phyloP scores from a whole-genome alignment of 2,888 invertebrate genomes.

The Pyrgus malvae region DNA sequence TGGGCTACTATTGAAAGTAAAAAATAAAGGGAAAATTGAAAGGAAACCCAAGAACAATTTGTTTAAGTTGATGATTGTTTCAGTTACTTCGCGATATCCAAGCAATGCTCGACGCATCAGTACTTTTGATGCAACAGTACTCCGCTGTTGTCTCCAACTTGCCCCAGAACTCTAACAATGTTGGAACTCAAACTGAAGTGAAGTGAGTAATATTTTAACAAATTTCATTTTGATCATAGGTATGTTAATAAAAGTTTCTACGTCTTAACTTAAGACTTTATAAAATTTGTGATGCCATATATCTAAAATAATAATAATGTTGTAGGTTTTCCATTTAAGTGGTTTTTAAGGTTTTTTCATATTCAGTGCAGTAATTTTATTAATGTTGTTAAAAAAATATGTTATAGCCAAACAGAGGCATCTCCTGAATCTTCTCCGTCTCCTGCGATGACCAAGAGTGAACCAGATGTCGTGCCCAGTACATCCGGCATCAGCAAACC shows the following conservation, averaged over 20 bases:
- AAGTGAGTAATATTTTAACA: constrained; percentile 43
- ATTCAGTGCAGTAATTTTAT: too few species aligned
- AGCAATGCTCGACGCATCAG: constrained; percentile 95
- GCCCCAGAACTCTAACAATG: constrained; percentile 67
- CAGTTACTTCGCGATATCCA: constrained; percentile 91
- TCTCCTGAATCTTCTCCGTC: constrained; percentile 37
- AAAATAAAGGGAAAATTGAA: too few species aligned
- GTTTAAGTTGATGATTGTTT: constrained; percentile 1
- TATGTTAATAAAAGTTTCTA: too few species aligned
- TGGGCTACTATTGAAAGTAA: too few species aligned
- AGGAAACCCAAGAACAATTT: too few species aligned
- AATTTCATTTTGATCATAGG: too few species aligned
- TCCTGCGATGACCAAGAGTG: constrained; percentile 47
- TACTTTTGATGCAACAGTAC: constrained; percentile 97
- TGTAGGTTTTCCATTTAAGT: too few species aligned
- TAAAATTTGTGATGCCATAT: too few species aligned
- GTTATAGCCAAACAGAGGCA: constrained; percentile 44
- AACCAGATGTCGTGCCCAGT: constrained; percentile 60
- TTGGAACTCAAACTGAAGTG: constrained; percentile 69
- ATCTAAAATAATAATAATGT: too few species aligned
- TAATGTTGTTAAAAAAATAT: too few species aligned
- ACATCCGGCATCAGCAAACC: constrained; percentile 47
- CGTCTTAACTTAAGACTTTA: too few species aligned
- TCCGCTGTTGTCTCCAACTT: constrained; percentile 84
- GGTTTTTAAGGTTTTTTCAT: too few species aligned